Conservation (phyloP, 2,113 vertebrate genomes). For the Thermophis baileyi region DNA sequence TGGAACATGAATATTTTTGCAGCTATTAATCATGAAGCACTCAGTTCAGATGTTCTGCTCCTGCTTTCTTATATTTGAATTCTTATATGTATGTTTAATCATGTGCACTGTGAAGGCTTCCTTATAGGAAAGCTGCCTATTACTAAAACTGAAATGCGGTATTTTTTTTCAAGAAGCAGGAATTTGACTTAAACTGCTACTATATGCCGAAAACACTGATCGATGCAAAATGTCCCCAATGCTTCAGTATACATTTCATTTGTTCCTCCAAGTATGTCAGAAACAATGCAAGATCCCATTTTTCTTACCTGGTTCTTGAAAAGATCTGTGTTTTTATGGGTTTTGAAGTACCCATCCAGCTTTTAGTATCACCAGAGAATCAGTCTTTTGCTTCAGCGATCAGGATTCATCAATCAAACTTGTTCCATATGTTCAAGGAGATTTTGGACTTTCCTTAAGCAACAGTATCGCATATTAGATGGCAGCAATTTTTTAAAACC, state of each 20-base stretch:
- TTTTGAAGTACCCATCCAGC: background rate
- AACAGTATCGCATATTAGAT: background rate
- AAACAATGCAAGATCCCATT: background rate
- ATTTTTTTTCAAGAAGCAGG: conserved; percentile 33
- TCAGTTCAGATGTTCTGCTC: background rate
- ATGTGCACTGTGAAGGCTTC: conserved; percentile 12
- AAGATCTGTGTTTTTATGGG: background rate
- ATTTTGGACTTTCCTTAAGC: background rate
- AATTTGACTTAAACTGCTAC: conserved; percentile 1
- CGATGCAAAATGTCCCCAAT: conserved; percentile 32
- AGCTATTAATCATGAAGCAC: background rate
- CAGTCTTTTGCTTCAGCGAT: background rate
- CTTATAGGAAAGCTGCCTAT: background rate
- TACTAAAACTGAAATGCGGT: background rate
- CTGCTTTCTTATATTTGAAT: background rate
- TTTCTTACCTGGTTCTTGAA: background rate
- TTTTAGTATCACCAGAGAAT: background rate
- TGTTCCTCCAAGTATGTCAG: background rate
- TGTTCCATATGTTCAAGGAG: background rate
- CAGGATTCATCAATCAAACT: background rate
- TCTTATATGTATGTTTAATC: background rate
- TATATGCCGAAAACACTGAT: conserved; percentile 20
- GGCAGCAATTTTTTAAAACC: background rate
- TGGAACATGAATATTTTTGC: background rate
- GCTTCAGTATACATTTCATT: conserved; percentile 39